Evolutionary conservation across 2,888 invertebrate genomes (phyloP).

Genomic region (Spodoptera exigua): DNA sequence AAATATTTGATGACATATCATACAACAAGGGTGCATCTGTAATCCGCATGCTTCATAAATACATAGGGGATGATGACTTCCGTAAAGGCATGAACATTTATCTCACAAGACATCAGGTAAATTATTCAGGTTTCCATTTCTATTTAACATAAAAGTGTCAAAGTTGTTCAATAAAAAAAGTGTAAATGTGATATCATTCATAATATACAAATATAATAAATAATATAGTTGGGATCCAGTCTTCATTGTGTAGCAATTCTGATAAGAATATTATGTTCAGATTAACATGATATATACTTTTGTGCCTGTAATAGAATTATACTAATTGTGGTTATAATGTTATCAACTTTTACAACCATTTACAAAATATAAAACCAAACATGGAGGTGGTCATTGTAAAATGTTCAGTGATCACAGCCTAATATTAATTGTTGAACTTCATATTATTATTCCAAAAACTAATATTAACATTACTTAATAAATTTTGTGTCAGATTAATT

Average conservation of each 20-base stretch:
- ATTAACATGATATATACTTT: too few relatives aligned
- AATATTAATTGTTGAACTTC: too few relatives aligned
- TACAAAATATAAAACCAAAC: too few relatives aligned
- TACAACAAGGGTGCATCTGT: conserved; percentile 98
- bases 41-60: conserved; percentile 97
- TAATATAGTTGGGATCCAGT: not conserved
- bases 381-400: too few relatives aligned
- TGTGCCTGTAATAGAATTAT: too few relatives aligned
- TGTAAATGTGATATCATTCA: too few relatives aligned
- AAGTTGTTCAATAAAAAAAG: too few relatives aligned
- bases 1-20: conserved; percentile 99
- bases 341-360: too few relatives aligned
- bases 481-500: not conserved
- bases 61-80: conserved; percentile 97
- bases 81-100: conserved; percentile 97
- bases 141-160: too few relatives aligned
- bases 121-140: not conserved
- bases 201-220: not conserved
- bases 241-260: conserved; percentile 4
- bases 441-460: not conserved
- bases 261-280: conserved; percentile 11
- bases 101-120: conserved; percentile 93
- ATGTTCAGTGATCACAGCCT: too few relatives aligned
- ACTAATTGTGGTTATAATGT: too few relatives aligned
- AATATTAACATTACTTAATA: conserved; percentile 19